Conservation (phyloP, 2,888 invertebrate species). For the Macaria liturata region DNA sequence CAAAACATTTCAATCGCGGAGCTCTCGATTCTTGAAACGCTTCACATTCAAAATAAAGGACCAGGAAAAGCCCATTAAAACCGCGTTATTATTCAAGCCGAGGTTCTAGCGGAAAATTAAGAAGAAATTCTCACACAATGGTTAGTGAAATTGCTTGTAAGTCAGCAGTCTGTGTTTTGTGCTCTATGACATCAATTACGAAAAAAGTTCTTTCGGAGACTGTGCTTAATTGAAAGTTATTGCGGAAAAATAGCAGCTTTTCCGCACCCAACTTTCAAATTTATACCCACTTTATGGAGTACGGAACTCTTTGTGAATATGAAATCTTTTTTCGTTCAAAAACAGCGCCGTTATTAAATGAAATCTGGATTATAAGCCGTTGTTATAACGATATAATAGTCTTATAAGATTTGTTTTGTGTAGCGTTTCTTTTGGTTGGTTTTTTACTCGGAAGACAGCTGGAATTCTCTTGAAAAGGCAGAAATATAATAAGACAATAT, state of each 20-base stretch:
- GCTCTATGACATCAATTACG: slow-evolving; percentile 50
- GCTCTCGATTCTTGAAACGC: slow-evolving; percentile 46
- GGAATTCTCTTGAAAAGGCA: too few species aligned
- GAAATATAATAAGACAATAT: too few species aligned
- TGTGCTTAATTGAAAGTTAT: slow-evolving; percentile 52
- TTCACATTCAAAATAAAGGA: slow-evolving; percentile 56
- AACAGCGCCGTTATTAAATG: slow-evolving; percentile 1
- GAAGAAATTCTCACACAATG: slow-evolving; percentile 63
- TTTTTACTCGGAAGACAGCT: too few species aligned
- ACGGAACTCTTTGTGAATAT: slow-evolving; percentile 19
- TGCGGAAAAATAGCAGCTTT: slow-evolving; percentile 38
- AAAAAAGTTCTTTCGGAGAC: slow-evolving; percentile 42
- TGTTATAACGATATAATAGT: background rate
- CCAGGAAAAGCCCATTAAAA: slow-evolving; percentile 62
- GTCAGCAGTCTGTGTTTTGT: slow-evolving; percentile 46
- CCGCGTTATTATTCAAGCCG: slow-evolving; percentile 62
- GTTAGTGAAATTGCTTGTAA: slow-evolving; percentile 57
- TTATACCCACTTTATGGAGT: slow-evolving; percentile 34
- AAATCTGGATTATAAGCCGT: slow-evolving; percentile 2
- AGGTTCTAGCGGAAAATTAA: slow-evolving; percentile 70
- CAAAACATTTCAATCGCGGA: slow-evolving; percentile 34
- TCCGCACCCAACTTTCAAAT: slow-evolving; percentile 30
- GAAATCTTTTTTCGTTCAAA: slow-evolving; percentile 9
- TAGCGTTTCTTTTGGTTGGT: too few species aligned
- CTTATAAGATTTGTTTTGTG: too few species aligned